Base-by-base conservation (phyloP, 2,113 vertebrate species). In the Platichthys stellatus region DNA sequence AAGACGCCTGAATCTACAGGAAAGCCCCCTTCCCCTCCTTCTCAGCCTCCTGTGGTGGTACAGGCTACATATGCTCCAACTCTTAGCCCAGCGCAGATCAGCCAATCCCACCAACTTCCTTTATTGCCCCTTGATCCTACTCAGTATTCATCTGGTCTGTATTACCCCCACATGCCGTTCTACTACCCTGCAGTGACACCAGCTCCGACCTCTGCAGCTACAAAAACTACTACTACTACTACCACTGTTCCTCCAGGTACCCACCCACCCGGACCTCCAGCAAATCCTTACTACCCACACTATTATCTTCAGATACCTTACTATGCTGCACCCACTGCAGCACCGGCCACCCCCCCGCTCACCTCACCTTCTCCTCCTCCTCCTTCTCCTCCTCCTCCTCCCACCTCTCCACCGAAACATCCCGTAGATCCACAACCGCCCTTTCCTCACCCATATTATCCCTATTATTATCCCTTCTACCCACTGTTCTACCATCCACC, bases 251-350 rank as follows among this genome's bases (percentile, higher is more conserved):
- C 66, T 70, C 78, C 65, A 67, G 31, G 26, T 49, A 62, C 40
- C 7, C 61, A 24, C 2, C 69, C 58, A 51, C 45, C 57, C 24
- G 35, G 61, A 62, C 69, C 23, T 45, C 70, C 21, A 61, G n/a
- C 11, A 24, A n/a, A 18, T 58, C 20, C 13, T 23, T 47, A 68
- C 68, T 45, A 81, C 40, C 57, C 47, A 45, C 17, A 54, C 6
- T 84, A 84, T 73, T 74, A 75, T 60, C 6, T 21, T 69, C 78
- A 69, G 20, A 57, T 71, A 3, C 68, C 67, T 40, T 57, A 74
- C 64, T 59, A 83, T 57, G 72, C 56, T 62, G 40, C 14, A 70
- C 61, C 61, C 45, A 26, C 74, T 51, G 54, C 38, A 60, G 54
- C 51, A 47, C 69, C 76, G 17, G 18, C 57, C 71, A 12, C 68